A percentile compares a stretch with the other conserved stretches of the same genome.
Evolutionary conservation across 1,140 invertebrate genomes (phyloP).

Genomic region (Sinonovacula constricta): DNA sequence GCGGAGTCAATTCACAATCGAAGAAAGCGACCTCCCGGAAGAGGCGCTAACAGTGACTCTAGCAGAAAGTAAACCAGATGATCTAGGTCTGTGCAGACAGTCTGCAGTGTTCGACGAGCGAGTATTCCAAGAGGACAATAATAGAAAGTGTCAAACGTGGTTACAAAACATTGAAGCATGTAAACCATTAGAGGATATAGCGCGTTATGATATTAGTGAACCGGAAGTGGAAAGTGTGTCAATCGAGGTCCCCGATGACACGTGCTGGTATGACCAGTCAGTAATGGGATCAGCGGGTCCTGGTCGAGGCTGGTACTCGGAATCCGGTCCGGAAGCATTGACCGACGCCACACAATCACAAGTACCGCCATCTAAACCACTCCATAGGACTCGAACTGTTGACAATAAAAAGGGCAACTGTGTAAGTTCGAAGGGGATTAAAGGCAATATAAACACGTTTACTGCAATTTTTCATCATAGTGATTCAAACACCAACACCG

Average conservation of each 20-base stretch:
- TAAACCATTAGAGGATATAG: slow-evolving; percentile 66
- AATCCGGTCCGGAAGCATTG: too few species aligned
- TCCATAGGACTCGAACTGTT: too few species aligned
- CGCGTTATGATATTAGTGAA: slow-evolving; percentile 31
- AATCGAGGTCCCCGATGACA: slow-evolving; percentile 73
- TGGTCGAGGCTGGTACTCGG: too few species aligned
- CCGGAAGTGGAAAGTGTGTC: slow-evolving; percentile 63
- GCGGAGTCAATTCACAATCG: slow-evolving; percentile 71
- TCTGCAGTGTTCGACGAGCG: slow-evolving; percentile 60
- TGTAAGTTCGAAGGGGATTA: too few species aligned
- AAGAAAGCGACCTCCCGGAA: slow-evolving; percentile 69
- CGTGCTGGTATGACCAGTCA: slow-evolving; percentile 57
- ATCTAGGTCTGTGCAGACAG: slow-evolving; percentile 59
- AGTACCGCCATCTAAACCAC: too few species aligned
- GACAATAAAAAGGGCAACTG: too few species aligned
- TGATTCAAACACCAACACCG: too few species aligned
- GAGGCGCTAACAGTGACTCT: slow-evolving; percentile 65
- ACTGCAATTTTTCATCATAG: too few species aligned
- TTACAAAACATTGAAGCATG: slow-evolving; percentile 69
- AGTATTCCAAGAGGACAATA: slow-evolving; percentile 69
- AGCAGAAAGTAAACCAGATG: slow-evolving; percentile 68
- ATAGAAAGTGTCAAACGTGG: slow-evolving; percentile 73
- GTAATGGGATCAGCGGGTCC: too few species aligned
- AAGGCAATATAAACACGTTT: too few species aligned
- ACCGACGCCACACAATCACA: too few species aligned